phyloP scores from a whole-genome alignment of 2,113 vertebrate genomes.

The Lasiurus borealis region DNA sequence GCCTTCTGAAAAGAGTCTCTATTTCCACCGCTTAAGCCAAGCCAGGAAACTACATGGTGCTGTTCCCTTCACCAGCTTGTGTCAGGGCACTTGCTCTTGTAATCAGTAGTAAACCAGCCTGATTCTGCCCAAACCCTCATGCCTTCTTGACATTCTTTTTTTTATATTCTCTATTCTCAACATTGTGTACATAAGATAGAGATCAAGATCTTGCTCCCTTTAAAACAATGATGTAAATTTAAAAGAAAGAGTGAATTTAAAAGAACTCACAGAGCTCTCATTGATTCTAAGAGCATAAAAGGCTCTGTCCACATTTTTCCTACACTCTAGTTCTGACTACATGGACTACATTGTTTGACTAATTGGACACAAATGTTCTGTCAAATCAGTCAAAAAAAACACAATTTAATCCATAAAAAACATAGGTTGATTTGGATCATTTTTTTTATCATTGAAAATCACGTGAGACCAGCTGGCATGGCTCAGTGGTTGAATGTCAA shows the following conservation, averaged over 20 bases:
- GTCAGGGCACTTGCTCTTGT: background rate
- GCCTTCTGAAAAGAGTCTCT: background rate
- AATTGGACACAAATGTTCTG: constrained; percentile 5
- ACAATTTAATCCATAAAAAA: background rate
- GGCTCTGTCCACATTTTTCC: background rate
- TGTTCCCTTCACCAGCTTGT: background rate
- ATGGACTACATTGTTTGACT: constrained; percentile 31
- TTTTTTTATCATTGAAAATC: constrained; percentile 41
- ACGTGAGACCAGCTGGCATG: background rate
- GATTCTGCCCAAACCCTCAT: background rate
- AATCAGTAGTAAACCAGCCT: background rate
- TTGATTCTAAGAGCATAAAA: background rate
- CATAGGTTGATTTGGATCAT: background rate
- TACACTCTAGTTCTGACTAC: background rate
- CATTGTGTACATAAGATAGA: background rate
- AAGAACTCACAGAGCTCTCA: background rate
- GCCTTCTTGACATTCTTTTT: background rate
- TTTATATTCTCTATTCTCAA: background rate
- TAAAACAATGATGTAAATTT: background rate
- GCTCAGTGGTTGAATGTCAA: background rate
- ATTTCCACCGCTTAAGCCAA: background rate
- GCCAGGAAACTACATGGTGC: background rate
- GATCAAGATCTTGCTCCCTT: background rate
- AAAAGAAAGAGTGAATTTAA: background rate
- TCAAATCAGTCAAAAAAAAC: constrained; percentile 12